phyloP scores from a whole-genome alignment of 2,888 invertebrate genomes.

The Thelaira solivaga region DNA sequence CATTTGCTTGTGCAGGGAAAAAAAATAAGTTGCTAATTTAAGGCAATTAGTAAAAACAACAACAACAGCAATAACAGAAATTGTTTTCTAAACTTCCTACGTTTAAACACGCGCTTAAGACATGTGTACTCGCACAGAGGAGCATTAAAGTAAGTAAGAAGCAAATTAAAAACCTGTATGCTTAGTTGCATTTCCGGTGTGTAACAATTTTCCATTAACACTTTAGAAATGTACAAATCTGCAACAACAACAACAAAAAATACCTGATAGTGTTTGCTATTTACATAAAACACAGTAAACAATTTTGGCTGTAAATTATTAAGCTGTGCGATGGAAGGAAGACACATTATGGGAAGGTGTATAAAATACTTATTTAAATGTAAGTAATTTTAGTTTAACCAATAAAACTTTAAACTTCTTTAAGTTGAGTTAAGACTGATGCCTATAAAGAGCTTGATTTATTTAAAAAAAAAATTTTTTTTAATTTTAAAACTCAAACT shows the following conservation, averaged over 20 bases:
- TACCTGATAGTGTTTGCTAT: too few relatives aligned
- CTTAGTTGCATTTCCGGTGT: slow-evolving; percentile 38
- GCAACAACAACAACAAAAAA: not conserved
- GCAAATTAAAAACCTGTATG: slow-evolving; percentile 36
- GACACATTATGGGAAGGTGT: too few relatives aligned
- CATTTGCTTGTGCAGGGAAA: not conserved
- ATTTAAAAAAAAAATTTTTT: too few relatives aligned
- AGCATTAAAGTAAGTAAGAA: not conserved
- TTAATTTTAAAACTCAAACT: too few relatives aligned
- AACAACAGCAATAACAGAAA: not conserved
- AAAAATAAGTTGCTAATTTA: not conserved
- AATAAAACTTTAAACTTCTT: too few relatives aligned
- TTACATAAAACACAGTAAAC: slow-evolving; percentile 15
- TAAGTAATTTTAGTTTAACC: too few relatives aligned
- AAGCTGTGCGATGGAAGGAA: too few relatives aligned
- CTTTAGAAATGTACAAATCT: slow-evolving; percentile 5
- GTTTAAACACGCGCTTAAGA: not conserved
- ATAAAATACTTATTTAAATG: not conserved
- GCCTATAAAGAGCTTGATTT: too few relatives aligned
- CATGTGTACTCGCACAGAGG: not conserved
- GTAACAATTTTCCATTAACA: slow-evolving; percentile 27
- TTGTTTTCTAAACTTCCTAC: slow-evolving; percentile 13
- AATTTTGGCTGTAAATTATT: not conserved
- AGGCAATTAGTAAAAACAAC: not conserved
- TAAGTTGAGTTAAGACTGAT: too few relatives aligned